Evolutionary conservation across 2,113 vertebrate genomes (phyloP).

Genomic region (Tyto alba): DNA sequence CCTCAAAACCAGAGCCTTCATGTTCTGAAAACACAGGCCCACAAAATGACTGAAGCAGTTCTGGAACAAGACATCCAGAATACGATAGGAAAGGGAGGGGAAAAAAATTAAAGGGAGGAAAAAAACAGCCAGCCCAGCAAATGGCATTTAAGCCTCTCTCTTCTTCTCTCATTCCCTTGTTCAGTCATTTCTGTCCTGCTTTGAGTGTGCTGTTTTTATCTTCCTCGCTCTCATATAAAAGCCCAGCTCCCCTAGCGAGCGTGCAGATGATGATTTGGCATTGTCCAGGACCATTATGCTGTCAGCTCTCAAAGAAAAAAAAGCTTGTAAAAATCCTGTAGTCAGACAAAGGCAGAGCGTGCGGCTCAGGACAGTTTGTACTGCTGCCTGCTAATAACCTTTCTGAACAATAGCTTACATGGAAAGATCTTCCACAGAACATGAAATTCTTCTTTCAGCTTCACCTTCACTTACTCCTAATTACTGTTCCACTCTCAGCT

Average conservation of each 20-base stretch:
- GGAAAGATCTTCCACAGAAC: slow-evolving; percentile 55
- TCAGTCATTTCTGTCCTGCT: slow-evolving; percentile 48
- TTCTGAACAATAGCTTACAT: slow-evolving; percentile 47
- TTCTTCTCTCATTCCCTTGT: slow-evolving; percentile 26
- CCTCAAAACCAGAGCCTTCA: background rate
- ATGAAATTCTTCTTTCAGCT: slow-evolving; percentile 49
- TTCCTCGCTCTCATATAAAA: slow-evolving; percentile 52
- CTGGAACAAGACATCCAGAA: slow-evolving; percentile 17
- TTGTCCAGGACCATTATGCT: slow-evolving; percentile 59
- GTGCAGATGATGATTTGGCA: slow-evolving; percentile 66
- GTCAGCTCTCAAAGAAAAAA: slow-evolving; percentile 59
- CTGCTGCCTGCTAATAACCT: slow-evolving; percentile 56
- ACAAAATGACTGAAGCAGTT: background rate
- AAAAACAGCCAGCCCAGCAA: slow-evolving; percentile 14
- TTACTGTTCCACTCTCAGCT: slow-evolving; percentile 21
- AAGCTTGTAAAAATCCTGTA: slow-evolving; percentile 61
- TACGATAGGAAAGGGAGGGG: background rate
- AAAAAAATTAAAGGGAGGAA: slow-evolving; percentile 1
- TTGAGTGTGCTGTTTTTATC: slow-evolving; percentile 58
- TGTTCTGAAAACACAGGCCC: background rate
- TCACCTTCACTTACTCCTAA: slow-evolving; percentile 54
- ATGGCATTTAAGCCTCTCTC: slow-evolving; percentile 48
- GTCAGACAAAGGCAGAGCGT: slow-evolving; percentile 58
- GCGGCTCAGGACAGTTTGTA: slow-evolving; percentile 51
- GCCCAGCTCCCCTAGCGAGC: slow-evolving; percentile 39